Percentiles rank a stretch among this genome's conserved stretches.
Evolutionary conservation across 2,888 invertebrate species (phyloP).

Genomic region (Didymodactylos carnosus): DNA sequence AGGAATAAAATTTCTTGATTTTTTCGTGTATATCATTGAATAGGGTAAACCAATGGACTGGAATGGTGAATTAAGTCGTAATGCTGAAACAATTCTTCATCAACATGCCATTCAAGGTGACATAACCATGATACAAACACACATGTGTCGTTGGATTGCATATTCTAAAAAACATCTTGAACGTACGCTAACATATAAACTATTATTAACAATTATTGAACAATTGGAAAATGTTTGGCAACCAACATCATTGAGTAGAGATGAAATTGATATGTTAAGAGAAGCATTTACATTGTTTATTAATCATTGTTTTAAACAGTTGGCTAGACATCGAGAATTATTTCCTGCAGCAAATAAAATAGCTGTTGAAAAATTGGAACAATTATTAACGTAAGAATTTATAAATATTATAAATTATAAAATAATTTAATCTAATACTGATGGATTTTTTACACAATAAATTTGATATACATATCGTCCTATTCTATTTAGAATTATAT

Average conservation of each 20-base stretch:
- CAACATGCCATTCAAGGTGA: conserved; percentile 92
- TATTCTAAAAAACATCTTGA: conserved; percentile 50
- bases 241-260: conserved; percentile 50
- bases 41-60: conserved; percentile 38
- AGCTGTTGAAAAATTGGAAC: conserved; percentile 45
- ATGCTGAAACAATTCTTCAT: conserved; percentile 69
- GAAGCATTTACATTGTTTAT: conserved; percentile 43
- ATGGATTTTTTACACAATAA: no score
- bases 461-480: not conserved
- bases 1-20: not conserved
- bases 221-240: conserved; percentile 50
- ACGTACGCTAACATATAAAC: conserved; percentile 58
- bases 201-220: conserved; percentile 54
- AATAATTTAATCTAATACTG: no score
- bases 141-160: conserved; percentile 54
- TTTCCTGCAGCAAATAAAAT: conserved; percentile 51
- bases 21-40: not conserved
- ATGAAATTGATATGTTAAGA: conserved; percentile 39
- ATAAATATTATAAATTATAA: no score
- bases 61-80: conserved; percentile 64
- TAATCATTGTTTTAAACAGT: conserved; percentile 58
- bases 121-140: conserved; percentile 62
- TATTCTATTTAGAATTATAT: conserved; percentile 46
- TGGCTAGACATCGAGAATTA: conserved; percentile 59
- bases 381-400: conserved; percentile 38